Base-by-base conservation (phyloP, 2,888 invertebrate species). In the Meiosimyza platycephala region DNA sequence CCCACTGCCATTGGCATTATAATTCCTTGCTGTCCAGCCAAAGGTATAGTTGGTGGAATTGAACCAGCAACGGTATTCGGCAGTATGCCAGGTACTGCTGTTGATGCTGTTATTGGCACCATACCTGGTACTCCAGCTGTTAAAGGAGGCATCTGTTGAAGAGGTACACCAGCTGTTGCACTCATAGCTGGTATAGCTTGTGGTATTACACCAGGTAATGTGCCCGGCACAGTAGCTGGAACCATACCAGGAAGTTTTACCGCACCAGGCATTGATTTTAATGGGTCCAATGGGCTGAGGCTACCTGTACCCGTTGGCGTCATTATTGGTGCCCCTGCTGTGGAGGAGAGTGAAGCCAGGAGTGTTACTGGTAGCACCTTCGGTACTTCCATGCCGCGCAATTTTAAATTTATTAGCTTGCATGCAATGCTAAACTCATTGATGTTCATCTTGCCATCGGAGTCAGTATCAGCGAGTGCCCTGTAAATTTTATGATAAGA, bases 351-450 rank as follows among this genome's bases (percentile, higher is more conserved):
- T 0, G 94, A 94, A 7, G 91, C 90, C 13, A 95, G 83, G 9
- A 95, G 83, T 11, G 92, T 89, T 5, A 93, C 93, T 16, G 99
- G 99, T 78, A 99, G 89, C 3, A 89, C 89, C 84, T 94, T 93
- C 0, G 99, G 99, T 69, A 99, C 90, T 84, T 98, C 97, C 81
- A 94, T 92, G 5, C 97, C 97, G 71, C 96, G 93, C 15, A 99
- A 89, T 88, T 97, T 98, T 76, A 98, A 90, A 83, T 95, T 96
- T 72, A 98, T 97, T 74, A 98, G 89, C 90, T 98, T 98, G 90
- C 99, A 98, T 65, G 99, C 99, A 80, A 99, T 96, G 78, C 97
- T 97, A 88, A 99, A 99, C 88, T 99, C 99, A 82, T 94, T 93
- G 70, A 97, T 92, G 83, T 98, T 95, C 91, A 99, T 92, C 88